These are phyloP conservation scores for Euura saliciscinereae DNA, from an alignment of 1,140 invertebrate species.

Conservation along the genomic window DNA sequence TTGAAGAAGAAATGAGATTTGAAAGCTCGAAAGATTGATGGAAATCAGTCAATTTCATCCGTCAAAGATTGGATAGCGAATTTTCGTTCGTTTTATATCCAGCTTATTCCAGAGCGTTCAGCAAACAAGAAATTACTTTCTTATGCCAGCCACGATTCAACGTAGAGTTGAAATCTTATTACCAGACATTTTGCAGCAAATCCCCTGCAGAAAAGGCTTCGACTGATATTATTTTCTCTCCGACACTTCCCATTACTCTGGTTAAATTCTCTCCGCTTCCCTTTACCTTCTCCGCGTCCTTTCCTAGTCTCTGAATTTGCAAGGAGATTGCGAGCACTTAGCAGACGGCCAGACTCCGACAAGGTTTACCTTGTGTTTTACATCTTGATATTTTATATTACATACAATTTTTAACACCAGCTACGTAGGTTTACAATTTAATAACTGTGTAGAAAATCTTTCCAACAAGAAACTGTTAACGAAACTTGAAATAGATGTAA, in stretches of 20 bases:
- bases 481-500: too few species aligned
- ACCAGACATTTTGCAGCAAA: background rate
- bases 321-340: background rate
- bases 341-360: background rate
- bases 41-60: too few species aligned
- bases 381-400: background rate
- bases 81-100: too few species aligned
- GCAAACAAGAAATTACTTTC: too few species aligned
- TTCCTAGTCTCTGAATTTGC: background rate
- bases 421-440: background rate
- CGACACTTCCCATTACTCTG: background rate
- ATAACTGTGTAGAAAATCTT: background rate
- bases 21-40: too few species aligned
- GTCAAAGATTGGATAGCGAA: too few species aligned
- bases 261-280: background rate
- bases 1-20: too few species aligned
- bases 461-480: too few species aligned
- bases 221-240: constrained; percentile 3
- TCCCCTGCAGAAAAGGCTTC: background rate
- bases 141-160: background rate
- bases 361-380: constrained; percentile 2
- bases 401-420: background rate
- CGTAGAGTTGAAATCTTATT: background rate
- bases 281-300: background rate
- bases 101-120: too few species aligned